phyloP scores from a whole-genome alignment of 2,113 vertebrate species.

The Triplophysa siluroides region DNA sequence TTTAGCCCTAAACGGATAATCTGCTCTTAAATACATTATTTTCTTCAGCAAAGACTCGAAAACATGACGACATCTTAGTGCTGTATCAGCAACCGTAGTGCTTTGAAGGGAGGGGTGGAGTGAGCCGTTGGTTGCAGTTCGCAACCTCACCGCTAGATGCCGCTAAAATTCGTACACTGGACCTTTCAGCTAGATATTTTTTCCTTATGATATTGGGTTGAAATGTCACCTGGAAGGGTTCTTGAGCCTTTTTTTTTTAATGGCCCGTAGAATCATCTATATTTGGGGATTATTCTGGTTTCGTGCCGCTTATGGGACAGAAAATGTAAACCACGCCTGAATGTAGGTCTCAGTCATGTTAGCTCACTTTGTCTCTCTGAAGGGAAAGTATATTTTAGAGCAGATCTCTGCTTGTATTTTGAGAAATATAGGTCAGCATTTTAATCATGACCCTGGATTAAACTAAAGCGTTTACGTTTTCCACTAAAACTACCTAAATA shows the following conservation, averaged over 20 bases:
- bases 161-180: too few species aligned
- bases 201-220: not conserved
- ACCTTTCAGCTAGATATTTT: too few species aligned
- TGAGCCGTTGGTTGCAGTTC: too few species aligned
- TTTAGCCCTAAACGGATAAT: too few species aligned
- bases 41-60: too few species aligned
- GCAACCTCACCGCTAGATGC: too few species aligned
- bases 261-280: slow-evolving; percentile 8
- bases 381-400: slow-evolving; percentile 1
- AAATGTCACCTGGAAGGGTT: not conserved
- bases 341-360: slow-evolving; percentile 23
- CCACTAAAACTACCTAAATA: not conserved
- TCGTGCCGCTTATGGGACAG: slow-evolving; percentile 1
- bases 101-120: too few species aligned
- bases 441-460: not conserved
- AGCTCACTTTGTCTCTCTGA: not conserved
- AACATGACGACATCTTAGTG: too few species aligned
- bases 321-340: not conserved
- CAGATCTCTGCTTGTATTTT: not conserved
- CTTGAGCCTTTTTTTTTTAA: not conserved
- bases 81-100: too few species aligned
- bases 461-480: too few species aligned
- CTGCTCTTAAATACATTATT: too few species aligned
- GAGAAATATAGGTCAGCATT: not conserved
- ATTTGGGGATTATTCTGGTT: slow-evolving; percentile 25